A percentile compares a stretch with the other conserved stretches of the same genome.
Conservation (phyloP, 2,888 invertebrate genomes). For the Sthenelais limicola region DNA sequence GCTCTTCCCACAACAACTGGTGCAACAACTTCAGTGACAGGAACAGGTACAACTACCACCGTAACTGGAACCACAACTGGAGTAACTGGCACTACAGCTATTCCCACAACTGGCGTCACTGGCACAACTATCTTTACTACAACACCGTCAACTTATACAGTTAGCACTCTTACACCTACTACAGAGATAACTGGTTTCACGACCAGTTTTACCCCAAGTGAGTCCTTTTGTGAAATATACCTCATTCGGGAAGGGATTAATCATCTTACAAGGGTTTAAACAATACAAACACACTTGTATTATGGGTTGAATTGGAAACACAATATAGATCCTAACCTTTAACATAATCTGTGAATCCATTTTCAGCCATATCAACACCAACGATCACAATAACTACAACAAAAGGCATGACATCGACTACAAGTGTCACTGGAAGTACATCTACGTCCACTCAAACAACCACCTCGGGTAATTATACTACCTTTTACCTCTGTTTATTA, state of each 20-base stretch:
- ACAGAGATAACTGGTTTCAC: too few species aligned
- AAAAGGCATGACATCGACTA: not conserved
- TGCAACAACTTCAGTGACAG: not conserved
- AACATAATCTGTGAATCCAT: too few species aligned
- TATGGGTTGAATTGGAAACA: too few species aligned
- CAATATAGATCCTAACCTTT: too few species aligned
- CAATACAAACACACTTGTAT: too few species aligned
- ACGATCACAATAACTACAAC: constrained; percentile 13
- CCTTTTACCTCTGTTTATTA: too few species aligned
- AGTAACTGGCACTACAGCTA: not conserved
- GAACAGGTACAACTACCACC: not conserved
- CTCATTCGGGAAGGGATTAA: too few species aligned
- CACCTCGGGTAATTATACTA: too few species aligned
- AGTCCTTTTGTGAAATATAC: too few species aligned
- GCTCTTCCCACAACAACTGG: not conserved
- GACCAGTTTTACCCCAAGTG: too few species aligned
- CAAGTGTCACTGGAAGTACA: not conserved
- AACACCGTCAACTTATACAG: not conserved
- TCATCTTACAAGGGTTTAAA: too few species aligned
- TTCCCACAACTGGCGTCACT: not conserved
- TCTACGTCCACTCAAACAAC: not conserved
- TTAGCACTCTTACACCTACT: constrained; percentile 1
- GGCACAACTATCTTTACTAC: constrained; percentile 1
- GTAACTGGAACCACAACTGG: not conserved
- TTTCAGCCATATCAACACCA: constrained; percentile 5